Base-by-base conservation (phyloP, 2,797 vertebrate genomes). In the Oryzias dopingdopingensis region DNA sequence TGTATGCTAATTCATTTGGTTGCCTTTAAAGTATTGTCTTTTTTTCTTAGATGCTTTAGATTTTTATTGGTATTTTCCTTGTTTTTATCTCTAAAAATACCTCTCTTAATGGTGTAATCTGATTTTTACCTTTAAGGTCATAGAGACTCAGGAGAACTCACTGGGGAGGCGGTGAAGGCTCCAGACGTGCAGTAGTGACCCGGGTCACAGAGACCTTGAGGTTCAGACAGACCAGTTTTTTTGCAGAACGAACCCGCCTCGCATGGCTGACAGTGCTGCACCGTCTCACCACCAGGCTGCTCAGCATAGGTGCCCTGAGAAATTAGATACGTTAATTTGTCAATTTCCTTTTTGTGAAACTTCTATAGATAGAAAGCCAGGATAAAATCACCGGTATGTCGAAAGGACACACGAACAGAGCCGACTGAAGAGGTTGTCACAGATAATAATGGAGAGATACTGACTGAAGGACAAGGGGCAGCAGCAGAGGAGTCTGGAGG, bases 101-200 rank as follows among this genome's bases (percentile, higher is more conserved):
- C 29, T 37, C 10, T 37, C 32, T 13, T 12, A 37, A 32, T 10
- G 3, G 10, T 37, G 32, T 37, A 13, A 37, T 37, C 32, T 13
- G 32, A 13, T 37, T 37, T 37, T 3, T 37, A 37, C 12, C 1
- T 37, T 37, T 37, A 37, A 1, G 5, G 6, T 26, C 26, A 26
- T 26, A 26, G 10, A 4, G 4, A 47, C 12, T 70, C 1, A 14
- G 44, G 0, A 5, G 3, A 12, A 69, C 65, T 92, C 89, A 97
- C 95, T 1, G 94, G 96, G 5, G 89, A 87, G 52, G 92, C 77
- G 42, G 88, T 92, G 72, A 65, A 87, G 66, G 94, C 93, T 47
- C 93, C 94, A 49, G 86, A 88, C 0, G 69, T 87, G 79, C 95
- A 98, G 86, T 91, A 95, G 82, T 94, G 74, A 0, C 95, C 95